Base-by-base conservation (phyloP, 1,140 invertebrate species). In the Drosophila ironensis region DNA sequence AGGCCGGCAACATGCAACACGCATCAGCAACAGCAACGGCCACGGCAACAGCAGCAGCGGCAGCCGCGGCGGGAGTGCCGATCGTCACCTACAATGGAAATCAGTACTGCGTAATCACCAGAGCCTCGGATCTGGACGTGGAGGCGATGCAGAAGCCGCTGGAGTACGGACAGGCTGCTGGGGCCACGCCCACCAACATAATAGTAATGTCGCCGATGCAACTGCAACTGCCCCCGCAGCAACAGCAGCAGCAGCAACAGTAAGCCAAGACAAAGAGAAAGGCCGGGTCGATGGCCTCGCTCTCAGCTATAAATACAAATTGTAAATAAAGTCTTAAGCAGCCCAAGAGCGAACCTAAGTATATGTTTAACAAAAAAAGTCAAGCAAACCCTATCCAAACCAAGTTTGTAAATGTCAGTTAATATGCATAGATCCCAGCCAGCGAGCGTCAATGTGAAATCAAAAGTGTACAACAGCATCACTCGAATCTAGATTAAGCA, bases 1-100 rank as follows among this genome's bases (percentile, higher is more conserved):
- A 92, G 53, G 91, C 92, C 72, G 91, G 60, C 91, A 91, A 48
- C 91, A 91, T 60, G 50, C 56, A 73, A 33, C 61, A 44, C 19
- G 47, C 46, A 42, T 12, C 30, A 33, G 30, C 25, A 9, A 27
- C 25, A 7, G 25, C 30, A n/a, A 30, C 28, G n/a, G n/a, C n/a
- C n/a, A n/a, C n/a, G n/a, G n/a, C n/a, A n/a, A n/a, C 41, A 37
- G 46, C 56, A 42, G 54, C 67, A 66, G 44, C 41, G 63, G 42
- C 46, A 0, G 2, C 33, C 12, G 14, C 33, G 3, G 16, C 33
- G 12, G 76, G 68, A 25, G 71, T 88, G 75, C 87, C 87, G 37
- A 88, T 88, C 46, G 87, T 88, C 67, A 88, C 87, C 45, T 88
- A 88, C 56, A 88, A 88, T 27, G 87, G 87, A 17, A 88, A 87